Conservation (phyloP, 2,888 invertebrate genomes). For the Trachelus iudaicus region DNA sequence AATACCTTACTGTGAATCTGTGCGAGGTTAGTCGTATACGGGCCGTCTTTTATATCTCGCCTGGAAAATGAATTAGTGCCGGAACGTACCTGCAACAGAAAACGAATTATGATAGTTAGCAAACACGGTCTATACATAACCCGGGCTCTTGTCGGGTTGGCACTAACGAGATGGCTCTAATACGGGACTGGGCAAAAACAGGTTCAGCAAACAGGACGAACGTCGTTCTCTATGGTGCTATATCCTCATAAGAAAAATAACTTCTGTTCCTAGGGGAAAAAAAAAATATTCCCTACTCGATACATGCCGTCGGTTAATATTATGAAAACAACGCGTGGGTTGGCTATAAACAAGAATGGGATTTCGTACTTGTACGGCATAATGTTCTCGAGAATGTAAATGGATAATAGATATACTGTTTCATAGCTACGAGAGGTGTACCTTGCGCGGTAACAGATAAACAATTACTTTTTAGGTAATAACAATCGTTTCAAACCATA, state of each 20-base stretch:
- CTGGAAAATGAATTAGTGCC: neutral
- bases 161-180: neutral
- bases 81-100: constrained; percentile 16
- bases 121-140: neutral
- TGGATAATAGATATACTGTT: neutral
- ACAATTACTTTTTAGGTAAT: neutral
- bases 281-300: neutral
- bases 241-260: neutral
- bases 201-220: neutral
- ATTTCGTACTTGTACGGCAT: neutral
- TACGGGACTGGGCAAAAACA: neutral
- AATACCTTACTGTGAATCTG: neutral
- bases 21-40: neutral
- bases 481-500: neutral
- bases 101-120: neutral
- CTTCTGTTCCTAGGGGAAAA: neutral
- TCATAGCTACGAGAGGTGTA: neutral
- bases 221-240: neutral
- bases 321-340: neutral
- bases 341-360: neutral
- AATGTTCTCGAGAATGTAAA: neutral
- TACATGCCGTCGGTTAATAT: neutral
- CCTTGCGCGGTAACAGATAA: neutral
- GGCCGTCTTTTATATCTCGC: neutral
- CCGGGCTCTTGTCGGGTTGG: neutral